These are phyloP conservation scores for Pan troglodytes DNA, from an alignment of 2,113 vertebrate genomes.

Conservation along the genomic window NHGRI_mPanTro3-v2.1_pri NC_072410.2:114614501-114615000, in stretches of 20 bases:
- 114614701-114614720: accelerated
- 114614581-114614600: too few relatives aligned
- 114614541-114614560: background rate
- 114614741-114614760: accelerated
- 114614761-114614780: too few relatives aligned
- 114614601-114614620: background rate
- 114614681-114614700: background rate
- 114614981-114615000: background rate
- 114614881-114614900: background rate
- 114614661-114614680: background rate
- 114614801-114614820: too few relatives aligned
- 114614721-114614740: background rate
- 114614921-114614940: too few relatives aligned
- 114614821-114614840: background rate
- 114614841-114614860: background rate
- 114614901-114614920: background rate
- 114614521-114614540: too few relatives aligned
- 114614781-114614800: background rate
- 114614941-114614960: background rate
- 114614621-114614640: background rate
- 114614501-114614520: background rate
- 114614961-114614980: accelerated
- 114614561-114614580: background rate
- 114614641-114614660: background rate
- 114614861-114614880: background rate